Conservation (phyloP, 1,140 invertebrate species). For the Zaprionus davidi region DNA sequence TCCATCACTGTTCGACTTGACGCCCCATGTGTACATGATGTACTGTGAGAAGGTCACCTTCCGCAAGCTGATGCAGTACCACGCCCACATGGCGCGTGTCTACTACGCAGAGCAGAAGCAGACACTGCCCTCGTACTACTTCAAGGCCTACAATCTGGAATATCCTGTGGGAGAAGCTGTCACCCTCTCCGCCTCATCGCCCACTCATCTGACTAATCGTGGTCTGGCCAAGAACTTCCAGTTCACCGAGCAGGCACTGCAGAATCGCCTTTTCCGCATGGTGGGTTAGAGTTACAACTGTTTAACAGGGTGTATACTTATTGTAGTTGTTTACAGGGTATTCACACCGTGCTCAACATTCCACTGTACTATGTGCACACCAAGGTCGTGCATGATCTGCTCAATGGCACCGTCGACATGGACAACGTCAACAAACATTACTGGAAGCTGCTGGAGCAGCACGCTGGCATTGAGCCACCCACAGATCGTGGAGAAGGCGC, state of each 20-base stretch:
- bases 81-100: constrained; percentile 92
- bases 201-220: constrained; percentile 85
- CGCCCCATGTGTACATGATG: constrained; percentile 72
- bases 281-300: constrained; percentile 15
- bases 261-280: constrained; percentile 86
- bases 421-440: constrained; percentile 86
- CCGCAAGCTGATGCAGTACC: constrained; percentile 84
- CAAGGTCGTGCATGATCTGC: constrained; percentile 76
- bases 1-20: constrained; percentile 74
- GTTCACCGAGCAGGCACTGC: constrained; percentile 60
- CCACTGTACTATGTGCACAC: constrained; percentile 77
- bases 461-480: constrained; percentile 87
- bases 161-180: constrained; percentile 90
- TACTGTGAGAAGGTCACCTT: constrained; percentile 80
- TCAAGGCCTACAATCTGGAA: constrained; percentile 87
- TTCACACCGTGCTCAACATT: constrained; percentile 76
- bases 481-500: constrained; percentile 85
- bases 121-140: constrained; percentile 85
- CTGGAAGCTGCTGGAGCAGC: constrained; percentile 86
- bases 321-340: constrained; percentile 43
- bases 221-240: constrained; percentile 56
- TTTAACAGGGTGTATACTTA: neutral
- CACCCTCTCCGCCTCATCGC: constrained; percentile 87
- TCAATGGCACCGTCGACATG: constrained; percentile 74
- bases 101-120: constrained; percentile 90